Evolutionary conservation across 2,888 invertebrate genomes (phyloP), one percentile per base, ranked within the genome.

Genomic region (Tromatobia lineatoria): DNA sequence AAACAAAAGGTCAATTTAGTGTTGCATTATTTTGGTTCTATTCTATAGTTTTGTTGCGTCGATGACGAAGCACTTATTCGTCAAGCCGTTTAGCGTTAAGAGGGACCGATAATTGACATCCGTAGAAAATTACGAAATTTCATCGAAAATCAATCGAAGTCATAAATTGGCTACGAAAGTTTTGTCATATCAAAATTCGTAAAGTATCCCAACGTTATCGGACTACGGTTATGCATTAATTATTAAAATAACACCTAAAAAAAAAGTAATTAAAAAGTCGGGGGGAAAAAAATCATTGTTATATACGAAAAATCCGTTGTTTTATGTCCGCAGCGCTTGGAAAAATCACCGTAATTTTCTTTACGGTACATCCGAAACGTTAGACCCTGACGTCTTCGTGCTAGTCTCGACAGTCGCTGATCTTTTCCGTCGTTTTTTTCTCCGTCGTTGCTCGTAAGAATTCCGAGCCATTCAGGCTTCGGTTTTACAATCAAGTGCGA

Each of bases 1-100:
- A 87, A 82, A 81, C 78, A 88, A 89, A 88, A 89, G 87, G 77
- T 85, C 42, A 71, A 73, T 84, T 80, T 52, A 79, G 52, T 82
- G 66, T 83, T 34, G 79, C 81, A 38, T 85, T 73, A 76, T 57
- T 76, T 85, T 69, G 34, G 23, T 79, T 83, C 20, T 57, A 57
- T 59, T 29, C 73, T 59, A 25, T 38, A 18, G 15, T 34, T 77
- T 61, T 82, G 57, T 81, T 80, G 45, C 74, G 69, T 59, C 45
- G 52, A 75, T 76, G 77, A 59, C 80, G 73, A 67, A 80, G 59
- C 64, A 61, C 29, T 82, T 86, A 73, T 74, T n/a, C 87, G 85
- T 80, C 73, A 80, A 90, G 85, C 79, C 80, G 45, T 13, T 74
- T 50, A 54, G 20, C 73, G 34, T 11, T 69, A 52, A 73, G 54